phyloP scores from a whole-genome alignment of 1,140 invertebrate genomes.

The Belonocnema kinseyi region DNA sequence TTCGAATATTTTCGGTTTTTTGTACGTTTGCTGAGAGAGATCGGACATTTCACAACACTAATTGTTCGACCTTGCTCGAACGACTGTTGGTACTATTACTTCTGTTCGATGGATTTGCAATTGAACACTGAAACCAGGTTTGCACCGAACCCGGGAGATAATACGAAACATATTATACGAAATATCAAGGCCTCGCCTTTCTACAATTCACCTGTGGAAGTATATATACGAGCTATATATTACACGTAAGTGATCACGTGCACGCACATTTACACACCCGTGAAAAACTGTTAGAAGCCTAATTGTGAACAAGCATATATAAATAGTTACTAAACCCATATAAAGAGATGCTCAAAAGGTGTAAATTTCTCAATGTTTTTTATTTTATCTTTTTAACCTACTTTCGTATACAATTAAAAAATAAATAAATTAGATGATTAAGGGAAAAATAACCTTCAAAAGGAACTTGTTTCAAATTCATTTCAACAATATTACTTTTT shows the following conservation, averaged over 20 bases:
- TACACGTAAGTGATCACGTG: slow-evolving; percentile 26
- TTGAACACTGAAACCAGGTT: slow-evolving; percentile 38
- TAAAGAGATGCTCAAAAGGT: too few relatives aligned
- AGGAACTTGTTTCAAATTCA: too few relatives aligned
- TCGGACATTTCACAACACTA: slow-evolving; percentile 26
- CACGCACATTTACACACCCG: not conserved
- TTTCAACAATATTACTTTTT: too few relatives aligned
- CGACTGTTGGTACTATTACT: slow-evolving; percentile 17
- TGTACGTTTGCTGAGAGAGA: slow-evolving; percentile 5
- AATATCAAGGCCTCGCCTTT: slow-evolving; percentile 54
- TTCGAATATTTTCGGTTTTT: slow-evolving; percentile 7
- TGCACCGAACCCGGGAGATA: slow-evolving; percentile 40
- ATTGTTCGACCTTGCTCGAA: slow-evolving; percentile 25
- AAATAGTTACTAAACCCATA: not conserved
- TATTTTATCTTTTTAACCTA: too few relatives aligned
- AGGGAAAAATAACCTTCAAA: too few relatives aligned
- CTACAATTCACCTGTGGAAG: slow-evolving; percentile 36
- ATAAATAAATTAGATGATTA: too few relatives aligned
- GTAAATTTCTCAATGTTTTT: too few relatives aligned
- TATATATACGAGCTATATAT: not conserved
- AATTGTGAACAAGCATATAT: not conserved
- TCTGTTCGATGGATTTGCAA: slow-evolving; percentile 30
- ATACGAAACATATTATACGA: slow-evolving; percentile 49
- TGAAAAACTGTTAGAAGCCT: not conserved
- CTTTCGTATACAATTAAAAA: too few relatives aligned